phyloP scores from a whole-genome alignment of 2,113 vertebrate genomes.

The Buteo buteo region DNA sequence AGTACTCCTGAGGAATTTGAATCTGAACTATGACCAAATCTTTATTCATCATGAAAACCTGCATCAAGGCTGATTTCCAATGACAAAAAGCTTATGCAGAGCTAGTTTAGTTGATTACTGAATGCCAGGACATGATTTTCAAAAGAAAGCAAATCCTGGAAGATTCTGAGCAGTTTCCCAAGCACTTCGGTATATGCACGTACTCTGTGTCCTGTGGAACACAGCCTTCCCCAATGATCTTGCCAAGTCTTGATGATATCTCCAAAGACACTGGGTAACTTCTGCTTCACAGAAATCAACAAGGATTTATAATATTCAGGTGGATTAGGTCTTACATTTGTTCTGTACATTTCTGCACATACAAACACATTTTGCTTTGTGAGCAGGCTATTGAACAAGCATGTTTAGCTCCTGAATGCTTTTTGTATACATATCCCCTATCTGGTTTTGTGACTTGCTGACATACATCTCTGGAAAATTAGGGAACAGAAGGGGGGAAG shows the following conservation, averaged over 20 bases:
- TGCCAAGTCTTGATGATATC: background rate
- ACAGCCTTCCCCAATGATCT: background rate
- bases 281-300: background rate
- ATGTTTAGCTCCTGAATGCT: background rate
- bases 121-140: background rate
- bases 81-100: background rate
- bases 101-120: conserved; percentile 4
- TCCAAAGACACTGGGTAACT: background rate
- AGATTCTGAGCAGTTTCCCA: background rate
- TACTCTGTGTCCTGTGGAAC: background rate
- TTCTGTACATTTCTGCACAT: background rate
- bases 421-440: background rate
- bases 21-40: conserved; percentile 12
- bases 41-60: conserved; percentile 28
- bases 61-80: background rate
- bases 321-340: background rate
- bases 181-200: background rate
- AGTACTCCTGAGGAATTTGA: conserved; percentile 14
- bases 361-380: background rate
- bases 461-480: background rate
- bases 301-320: background rate
- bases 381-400: background rate
- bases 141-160: background rate
- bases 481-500: background rate
- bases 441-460: background rate